Evolutionary conservation across 2,113 vertebrate species (phyloP), one percentile per base, ranked within the genome.

Genomic region (Ciconia boyciana): DNA sequence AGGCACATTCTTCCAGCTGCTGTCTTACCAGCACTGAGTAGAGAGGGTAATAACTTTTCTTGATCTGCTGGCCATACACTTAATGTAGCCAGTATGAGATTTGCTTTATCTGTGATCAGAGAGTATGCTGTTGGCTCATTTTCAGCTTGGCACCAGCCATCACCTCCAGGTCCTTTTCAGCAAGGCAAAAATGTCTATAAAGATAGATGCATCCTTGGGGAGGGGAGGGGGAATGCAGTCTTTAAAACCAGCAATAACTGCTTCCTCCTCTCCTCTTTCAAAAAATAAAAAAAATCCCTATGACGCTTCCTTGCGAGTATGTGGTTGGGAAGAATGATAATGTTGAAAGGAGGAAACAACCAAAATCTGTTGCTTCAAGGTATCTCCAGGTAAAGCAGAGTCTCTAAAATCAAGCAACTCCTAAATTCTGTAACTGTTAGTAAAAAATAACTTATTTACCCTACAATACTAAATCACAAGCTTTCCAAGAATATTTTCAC

Each of bases 341-440:
- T 46, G 29, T 28, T 79, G 32, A 92, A 90, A 74, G 13, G 28
- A 66, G 11, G 28, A 57, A 71, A 57, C 51, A 77, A 60, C 36
- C 61, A 58, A 72, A 93, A 57, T 80, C 58, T 85, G 54, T 92
- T 82, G 9, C 96, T 97, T 96, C 72, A 79, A 94, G 20, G n/a
- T 96, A 93, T 88, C 86, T 84, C 93, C 66, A 90, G 76, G 93
- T 97, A 94, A 95, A 93, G 36, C 54, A 80, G 49, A 79, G 77
- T 96, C n/a, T 90, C 48, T 91, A 82, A 84, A 94, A 79, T 65
- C 69, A 79, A 58, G 57, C 10, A 1, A 43, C 16, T 89, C 29
- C 36, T 10, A 46, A 90, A 87, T 87, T 83, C 11, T 75, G 4
- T 36, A 87, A 14, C 76, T 70, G 7, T 71, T 81, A 81, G 54